These are phyloP conservation scores for Cataglyphis albicans DNA, from an alignment of 2,888 invertebrate species.

Conservation along the genomic window DNA sequence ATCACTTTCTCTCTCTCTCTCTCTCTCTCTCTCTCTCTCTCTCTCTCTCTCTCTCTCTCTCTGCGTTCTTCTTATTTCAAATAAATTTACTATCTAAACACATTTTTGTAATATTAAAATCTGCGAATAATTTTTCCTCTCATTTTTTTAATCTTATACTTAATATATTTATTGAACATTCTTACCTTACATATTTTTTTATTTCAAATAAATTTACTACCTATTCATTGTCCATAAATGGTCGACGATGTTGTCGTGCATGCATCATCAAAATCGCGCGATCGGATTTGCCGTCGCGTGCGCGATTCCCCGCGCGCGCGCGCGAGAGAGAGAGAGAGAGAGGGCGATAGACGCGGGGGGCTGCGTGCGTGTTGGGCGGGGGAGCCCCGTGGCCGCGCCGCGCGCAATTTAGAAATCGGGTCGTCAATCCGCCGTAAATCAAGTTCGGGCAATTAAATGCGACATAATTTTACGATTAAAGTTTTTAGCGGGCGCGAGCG, in stretches of 20 bases:
- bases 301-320: neutral
- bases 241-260: neutral
- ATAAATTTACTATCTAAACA: neutral
- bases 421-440: slow-evolving; percentile 76
- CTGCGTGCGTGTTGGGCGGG: neutral
- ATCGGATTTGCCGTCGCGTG: slow-evolving; percentile 19
- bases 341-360: neutral
- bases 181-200: neutral
- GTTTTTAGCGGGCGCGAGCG: slow-evolving; percentile 61
- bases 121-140: neutral
- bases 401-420: slow-evolving; percentile 77
- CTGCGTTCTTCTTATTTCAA: neutral
- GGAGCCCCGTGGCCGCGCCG: slow-evolving; percentile 52
- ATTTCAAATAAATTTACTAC: neutral
- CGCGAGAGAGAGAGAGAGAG: slow-evolving; percentile 4
- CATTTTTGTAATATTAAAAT: neutral
- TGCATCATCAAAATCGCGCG: slow-evolving; percentile 15
- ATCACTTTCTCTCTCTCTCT: too few species aligned
- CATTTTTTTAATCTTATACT: neutral
- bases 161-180: neutral
- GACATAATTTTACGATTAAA: slow-evolving; percentile 79
- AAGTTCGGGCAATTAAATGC: slow-evolving; percentile 77
- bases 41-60: too few species aligned
- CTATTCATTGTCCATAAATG: neutral
- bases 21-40: too few species aligned